A percentile compares a stretch with the other conserved stretches of the same genome.
phyloP scores from a whole-genome alignment of 2,113 vertebrate species.

The Charina bottae region DNA sequence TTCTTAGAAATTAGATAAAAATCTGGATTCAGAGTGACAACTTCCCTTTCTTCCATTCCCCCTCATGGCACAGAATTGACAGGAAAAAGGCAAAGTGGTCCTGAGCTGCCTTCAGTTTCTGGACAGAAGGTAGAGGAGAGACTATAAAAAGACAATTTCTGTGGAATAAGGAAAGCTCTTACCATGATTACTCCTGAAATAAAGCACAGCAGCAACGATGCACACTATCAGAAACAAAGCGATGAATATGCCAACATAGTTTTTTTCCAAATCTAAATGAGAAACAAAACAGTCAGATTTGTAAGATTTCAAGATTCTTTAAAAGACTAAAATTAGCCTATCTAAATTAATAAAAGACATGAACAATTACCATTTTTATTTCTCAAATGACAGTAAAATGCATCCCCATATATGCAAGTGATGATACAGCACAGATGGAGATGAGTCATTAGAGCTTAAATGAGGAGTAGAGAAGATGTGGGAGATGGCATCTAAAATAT shows the following conservation, averaged over 20 bases:
- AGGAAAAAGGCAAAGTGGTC: background rate
- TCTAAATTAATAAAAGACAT: background rate
- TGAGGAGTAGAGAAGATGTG: background rate
- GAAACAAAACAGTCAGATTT: background rate
- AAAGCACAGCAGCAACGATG: background rate
- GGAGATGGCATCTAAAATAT: background rate
- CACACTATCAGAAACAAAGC: slow-evolving; percentile 5
- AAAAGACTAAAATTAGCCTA: background rate
- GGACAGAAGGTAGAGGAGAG: background rate
- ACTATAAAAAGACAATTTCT: background rate
- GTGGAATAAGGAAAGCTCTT: slow-evolving; percentile 20
- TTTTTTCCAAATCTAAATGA: slow-evolving; percentile 3
- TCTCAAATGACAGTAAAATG: background rate
- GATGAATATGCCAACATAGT: slow-evolving; percentile 21
- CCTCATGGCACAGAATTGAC: background rate
- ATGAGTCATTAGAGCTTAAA: background rate
- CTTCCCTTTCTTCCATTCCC: background rate
- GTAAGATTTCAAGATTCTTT: background rate
- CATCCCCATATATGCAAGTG: background rate
- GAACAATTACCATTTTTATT: background rate
- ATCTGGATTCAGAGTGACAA: background rate
- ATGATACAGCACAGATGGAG: background rate
- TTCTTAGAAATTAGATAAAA: background rate
- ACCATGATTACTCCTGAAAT: slow-evolving; percentile 28
- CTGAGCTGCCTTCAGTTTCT: background rate